Base-by-base conservation (phyloP, 2,113 vertebrate genomes). In the Serranochromis macrocephalus region DNA sequence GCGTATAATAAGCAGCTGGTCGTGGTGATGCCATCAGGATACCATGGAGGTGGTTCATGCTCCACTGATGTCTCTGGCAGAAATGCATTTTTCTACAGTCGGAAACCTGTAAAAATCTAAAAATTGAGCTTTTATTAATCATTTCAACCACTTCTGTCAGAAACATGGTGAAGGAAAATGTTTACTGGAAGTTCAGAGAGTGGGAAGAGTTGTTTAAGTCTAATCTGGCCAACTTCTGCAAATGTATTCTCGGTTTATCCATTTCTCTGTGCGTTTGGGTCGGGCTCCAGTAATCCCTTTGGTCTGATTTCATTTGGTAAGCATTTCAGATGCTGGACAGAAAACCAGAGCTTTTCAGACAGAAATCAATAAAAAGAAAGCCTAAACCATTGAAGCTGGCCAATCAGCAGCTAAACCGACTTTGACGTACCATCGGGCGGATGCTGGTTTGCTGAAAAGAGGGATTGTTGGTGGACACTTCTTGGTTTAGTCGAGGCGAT, bases 401-500 rank as follows among this genome's bases (percentile, higher is more conserved):
- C 54, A 0, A 53, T 51, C 40, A 51, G 9, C 47, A 85, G 42
- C 66, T 33, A 17, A 71, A 29, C 12, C 1, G 16, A 47, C 40
- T 26, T 45, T 16, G 40, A 47, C 9, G 14, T 29, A 6, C n/a
- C 63, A 21, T 24, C 5, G 5, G 13, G 21, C 12, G 7, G 13
- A 45, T 71, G 66, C 66, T 71, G 53, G 14, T 8, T 55, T 29
- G 58, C 66, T 38, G 7, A 4, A 38, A 85, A 89, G 86, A 86
- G 86, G 16, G 79, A 75, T 47, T 73, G 9, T 51, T 17, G 89
- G 53, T 45, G 91, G 89, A 90, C 91, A 75, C 80, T 78, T 36
- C 11, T 6, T 24, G 42, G 86, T 38, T 89, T 81, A 58, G 81
- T 47, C 17, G 9, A 10, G 45, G 26, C 7, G 17, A 31, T 47